Conservation (phyloP, 2,888 invertebrate species). For the Myathropa florea region DNA sequence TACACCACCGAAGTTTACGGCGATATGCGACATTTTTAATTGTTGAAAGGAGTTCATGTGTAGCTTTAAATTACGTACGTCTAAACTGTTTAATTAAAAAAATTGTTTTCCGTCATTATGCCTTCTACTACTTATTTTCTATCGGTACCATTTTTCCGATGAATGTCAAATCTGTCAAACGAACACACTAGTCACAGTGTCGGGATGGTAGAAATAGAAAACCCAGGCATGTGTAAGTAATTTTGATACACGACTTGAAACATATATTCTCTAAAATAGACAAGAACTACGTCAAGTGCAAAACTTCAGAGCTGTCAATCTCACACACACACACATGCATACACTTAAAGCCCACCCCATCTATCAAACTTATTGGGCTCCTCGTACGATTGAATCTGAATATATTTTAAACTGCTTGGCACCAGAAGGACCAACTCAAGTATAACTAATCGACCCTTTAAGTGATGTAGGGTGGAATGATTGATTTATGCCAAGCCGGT, state of each 20-base stretch:
- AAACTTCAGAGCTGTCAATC: neutral
- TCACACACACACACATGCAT: neutral
- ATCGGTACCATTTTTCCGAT: neutral
- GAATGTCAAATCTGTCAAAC: neutral
- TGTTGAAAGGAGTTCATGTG: neutral
- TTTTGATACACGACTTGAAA: neutral
- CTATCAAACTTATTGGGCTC: neutral
- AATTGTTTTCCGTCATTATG: neutral
- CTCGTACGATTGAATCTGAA: neutral
- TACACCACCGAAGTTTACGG: too few species aligned
- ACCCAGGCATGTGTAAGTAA: neutral
- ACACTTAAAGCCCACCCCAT: neutral
- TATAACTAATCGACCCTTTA: slow-evolving; percentile 24
- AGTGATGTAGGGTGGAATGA: slow-evolving; percentile 43
- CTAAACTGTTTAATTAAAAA: neutral
- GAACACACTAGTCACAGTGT: neutral
- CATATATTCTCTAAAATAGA: neutral
- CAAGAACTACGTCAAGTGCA: neutral
- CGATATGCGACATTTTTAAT: too few species aligned
- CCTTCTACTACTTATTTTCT: neutral
- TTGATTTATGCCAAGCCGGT: slow-evolving; percentile 32
- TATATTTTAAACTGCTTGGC: neutral
- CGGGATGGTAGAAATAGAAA: neutral
- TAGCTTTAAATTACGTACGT: too few species aligned
- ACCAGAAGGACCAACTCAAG: slow-evolving; percentile 10